Base-by-base conservation (phyloP, 2,797 vertebrate genomes). In the Sorex maritimensis region DNA sequence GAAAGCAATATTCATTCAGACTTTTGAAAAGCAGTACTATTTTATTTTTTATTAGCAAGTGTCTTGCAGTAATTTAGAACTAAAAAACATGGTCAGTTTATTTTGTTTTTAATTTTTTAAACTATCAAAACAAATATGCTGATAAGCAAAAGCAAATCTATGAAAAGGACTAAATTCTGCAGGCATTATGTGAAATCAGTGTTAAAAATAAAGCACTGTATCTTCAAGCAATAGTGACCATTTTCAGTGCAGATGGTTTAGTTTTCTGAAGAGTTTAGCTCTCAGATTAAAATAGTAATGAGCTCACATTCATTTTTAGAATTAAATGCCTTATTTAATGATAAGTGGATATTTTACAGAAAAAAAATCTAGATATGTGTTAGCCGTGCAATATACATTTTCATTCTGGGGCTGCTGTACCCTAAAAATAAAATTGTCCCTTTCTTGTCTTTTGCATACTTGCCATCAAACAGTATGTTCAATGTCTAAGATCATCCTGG, bases 391-490 rank as follows among this genome's bases (percentile, higher is more conserved):
- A 89, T 86, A 95, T 85, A 86, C 92, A 92, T 96, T 92, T 92
- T 79, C 74, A 91, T 80, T 8, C 79, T 88, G 63, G 6, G 49
- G 72, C 9, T 30, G 3, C 73, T 91, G 8, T 23, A 73, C 41
- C 72, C 87, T 92, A 90, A 19, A 21, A 61, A 61, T 61, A 21
- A 61, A 61, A 19, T 84, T 44, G 11, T 17, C 28, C 28, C 61
- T 86, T 96, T 69, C 81, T 86, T 90, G 81, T 49, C 52, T 91
- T 92, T 95, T 55, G 49, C 84, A 92, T 92, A 71, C 83, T 92
- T 84, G 74, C 93, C 77, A 84, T 96, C 41, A 58, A 91, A 94
- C 49, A 63, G 73, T 96, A 97, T 95, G 95, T 93, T 96, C 84
- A 74, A 93, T 6, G 11, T 69, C 24, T 87, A n/a, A 15, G 26